phyloP scores from a whole-genome alignment of 2,888 invertebrate species.

The Crocallis elinguaria region DNA sequence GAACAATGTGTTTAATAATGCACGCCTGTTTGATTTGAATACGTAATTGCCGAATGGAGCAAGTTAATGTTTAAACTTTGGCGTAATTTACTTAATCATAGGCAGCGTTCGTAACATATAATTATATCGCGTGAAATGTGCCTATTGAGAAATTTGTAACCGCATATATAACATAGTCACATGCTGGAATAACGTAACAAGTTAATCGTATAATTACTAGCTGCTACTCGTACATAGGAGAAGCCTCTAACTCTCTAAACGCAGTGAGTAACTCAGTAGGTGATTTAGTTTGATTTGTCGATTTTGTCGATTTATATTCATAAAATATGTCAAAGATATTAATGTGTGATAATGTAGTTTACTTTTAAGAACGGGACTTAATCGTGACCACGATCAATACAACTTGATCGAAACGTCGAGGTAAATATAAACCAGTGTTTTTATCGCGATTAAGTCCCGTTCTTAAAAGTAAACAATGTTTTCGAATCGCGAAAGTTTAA shows the following conservation, averaged over 20 bases:
- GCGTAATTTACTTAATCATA: constrained; percentile 20
- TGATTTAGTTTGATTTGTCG: constrained; percentile 35
- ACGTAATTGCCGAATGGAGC: constrained; percentile 30
- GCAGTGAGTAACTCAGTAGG: no score
- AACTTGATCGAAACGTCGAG: no score
- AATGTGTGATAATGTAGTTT: constrained; percentile 67
- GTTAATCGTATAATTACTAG: no score
- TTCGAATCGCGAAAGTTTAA: no score
- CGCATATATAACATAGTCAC: constrained; percentile 3
- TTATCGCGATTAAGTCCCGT: no score
- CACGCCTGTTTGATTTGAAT: constrained; percentile 31
- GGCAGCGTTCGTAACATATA: constrained; percentile 5
- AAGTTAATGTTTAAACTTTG: constrained; percentile 27
- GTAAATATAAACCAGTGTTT: no score
- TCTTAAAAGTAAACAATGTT: no score
- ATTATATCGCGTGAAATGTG: constrained; percentile 18
- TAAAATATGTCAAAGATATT: constrained; percentile 40
- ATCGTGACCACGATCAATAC: no score
- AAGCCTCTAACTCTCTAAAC: no score
- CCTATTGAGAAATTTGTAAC: constrained; percentile 17
- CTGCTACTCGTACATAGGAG: no score
- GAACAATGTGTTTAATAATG: constrained; percentile 31
- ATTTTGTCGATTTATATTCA: constrained; percentile 28
- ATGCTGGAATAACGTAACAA: constrained; percentile 5
- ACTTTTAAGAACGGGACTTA: no score